phyloP scores from a whole-genome alignment of 2,797 vertebrate genomes.

The Schizopygopsis pylzovi region DNA sequence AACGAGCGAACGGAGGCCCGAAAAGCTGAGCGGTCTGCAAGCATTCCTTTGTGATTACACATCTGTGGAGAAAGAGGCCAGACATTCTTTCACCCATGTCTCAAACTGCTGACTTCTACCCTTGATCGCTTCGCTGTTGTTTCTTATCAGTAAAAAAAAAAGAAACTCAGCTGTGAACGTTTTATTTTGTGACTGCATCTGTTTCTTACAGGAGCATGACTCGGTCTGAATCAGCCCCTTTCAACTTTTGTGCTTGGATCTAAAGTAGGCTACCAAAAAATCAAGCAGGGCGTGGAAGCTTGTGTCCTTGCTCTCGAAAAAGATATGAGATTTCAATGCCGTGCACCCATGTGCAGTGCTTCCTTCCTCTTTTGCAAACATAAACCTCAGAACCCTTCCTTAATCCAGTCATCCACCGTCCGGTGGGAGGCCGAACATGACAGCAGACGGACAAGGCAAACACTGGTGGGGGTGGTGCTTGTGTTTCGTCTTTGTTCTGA shows the following conservation, averaged over 20 bases:
- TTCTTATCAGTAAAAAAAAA: slow-evolving; percentile 14
- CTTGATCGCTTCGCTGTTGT: slow-evolving; percentile 45
- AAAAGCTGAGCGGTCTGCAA: slow-evolving; percentile 81
- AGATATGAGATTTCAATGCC: slow-evolving; percentile 1
- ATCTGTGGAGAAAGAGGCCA: slow-evolving; percentile 77
- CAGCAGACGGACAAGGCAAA: slow-evolving; percentile 39
- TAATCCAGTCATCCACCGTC: slow-evolving; percentile 33
- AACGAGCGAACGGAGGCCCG: slow-evolving; percentile 70
- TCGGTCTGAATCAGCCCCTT: slow-evolving; percentile 10
- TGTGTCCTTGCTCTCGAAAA: neutral
- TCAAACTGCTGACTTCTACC: slow-evolving; percentile 61
- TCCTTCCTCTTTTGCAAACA: slow-evolving; percentile 34
- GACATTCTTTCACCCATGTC: slow-evolving; percentile 77
- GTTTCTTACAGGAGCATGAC: neutral
- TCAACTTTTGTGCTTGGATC: neutral
- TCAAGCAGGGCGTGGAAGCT: neutral
- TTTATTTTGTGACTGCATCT: slow-evolving; percentile 30
- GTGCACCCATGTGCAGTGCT: neutral
- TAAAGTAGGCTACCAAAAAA: neutral
- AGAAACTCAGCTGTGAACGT: slow-evolving; percentile 12
- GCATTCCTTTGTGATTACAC: slow-evolving; percentile 87
- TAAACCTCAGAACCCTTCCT: slow-evolving; percentile 21
- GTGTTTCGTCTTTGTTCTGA: slow-evolving; percentile 40
- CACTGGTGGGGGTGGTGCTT: slow-evolving; percentile 35
- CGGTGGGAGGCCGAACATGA: slow-evolving; percentile 38